These are phyloP conservation scores for Zaprionus inermis DNA, from an alignment of 1,140 invertebrate species.

Conservation along the genomic window DNA sequence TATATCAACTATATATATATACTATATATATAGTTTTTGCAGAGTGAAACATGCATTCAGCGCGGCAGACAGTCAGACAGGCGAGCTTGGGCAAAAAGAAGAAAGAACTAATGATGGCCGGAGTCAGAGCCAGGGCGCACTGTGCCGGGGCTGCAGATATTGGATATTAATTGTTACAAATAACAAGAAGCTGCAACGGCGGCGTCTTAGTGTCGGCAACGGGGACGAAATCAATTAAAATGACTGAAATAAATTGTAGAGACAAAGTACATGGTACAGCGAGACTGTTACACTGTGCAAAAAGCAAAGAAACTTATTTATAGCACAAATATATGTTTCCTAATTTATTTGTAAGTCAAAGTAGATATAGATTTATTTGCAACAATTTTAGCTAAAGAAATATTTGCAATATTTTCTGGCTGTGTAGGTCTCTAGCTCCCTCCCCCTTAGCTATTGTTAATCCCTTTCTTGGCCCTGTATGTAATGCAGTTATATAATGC, in stretches of 20 bases:
- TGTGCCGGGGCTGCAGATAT: constrained; percentile 53
- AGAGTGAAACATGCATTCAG: constrained; percentile 61
- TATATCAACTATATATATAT: not conserved
- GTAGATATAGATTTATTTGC: too few relatives aligned
- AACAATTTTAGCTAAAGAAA: too few relatives aligned
- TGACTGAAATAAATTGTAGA: constrained; percentile 77
- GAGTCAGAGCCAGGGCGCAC: not conserved
- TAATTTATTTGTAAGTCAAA: too few relatives aligned
- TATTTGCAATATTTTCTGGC: too few relatives aligned
- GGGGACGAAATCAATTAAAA: constrained; percentile 79
- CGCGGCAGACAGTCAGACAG: constrained; percentile 33
- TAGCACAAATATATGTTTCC: too few relatives aligned
- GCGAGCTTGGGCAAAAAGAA: not conserved
- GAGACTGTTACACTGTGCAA: not conserved
- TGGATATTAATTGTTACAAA: constrained; percentile 82
- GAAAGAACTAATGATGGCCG: constrained; percentile 70
- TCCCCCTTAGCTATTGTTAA: too few relatives aligned
- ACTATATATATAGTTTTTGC: constrained; percentile 12
- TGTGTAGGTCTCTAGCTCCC: too few relatives aligned
- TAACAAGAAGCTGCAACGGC: constrained; percentile 60
- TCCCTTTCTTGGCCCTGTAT: not conserved
- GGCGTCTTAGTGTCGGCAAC: constrained; percentile 17
- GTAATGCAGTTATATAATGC: too few relatives aligned
- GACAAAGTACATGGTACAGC: constrained; percentile 50
- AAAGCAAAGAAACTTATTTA: too few relatives aligned